Evolutionary conservation across 2,888 invertebrate genomes (phyloP).

Genomic region (Cyaniris semiargus): DNA sequence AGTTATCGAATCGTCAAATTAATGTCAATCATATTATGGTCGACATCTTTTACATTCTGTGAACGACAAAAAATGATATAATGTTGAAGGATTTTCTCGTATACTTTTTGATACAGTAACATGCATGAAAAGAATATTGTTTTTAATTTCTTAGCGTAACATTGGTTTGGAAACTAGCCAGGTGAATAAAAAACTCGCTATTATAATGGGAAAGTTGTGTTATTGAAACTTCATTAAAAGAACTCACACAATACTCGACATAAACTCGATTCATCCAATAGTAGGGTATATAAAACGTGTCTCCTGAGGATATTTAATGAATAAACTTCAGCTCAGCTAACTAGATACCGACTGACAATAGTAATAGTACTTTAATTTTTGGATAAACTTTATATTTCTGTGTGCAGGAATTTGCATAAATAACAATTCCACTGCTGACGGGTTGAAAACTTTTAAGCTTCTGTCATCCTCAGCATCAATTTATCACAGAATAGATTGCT

Average conservation of each 20-base stretch:
- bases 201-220: too few species aligned
- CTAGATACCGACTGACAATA: conserved; percentile 40
- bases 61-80: too few species aligned
- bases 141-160: too few species aligned
- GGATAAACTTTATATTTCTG: conserved; percentile 13
- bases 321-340: conserved; percentile 60
- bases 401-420: neutral
- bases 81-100: too few species aligned
- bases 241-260: neutral
- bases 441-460: neutral
- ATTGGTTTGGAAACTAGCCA: too few species aligned
- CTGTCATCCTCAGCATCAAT: neutral
- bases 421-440: neutral
- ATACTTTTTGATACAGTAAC: too few species aligned
- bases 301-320: conserved; percentile 74
- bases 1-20: conserved; percentile 36
- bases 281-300: conserved; percentile 45
- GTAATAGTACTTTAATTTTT: conserved; percentile 33
- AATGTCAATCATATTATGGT: conserved; percentile 33
- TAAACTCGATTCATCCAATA: neutral
- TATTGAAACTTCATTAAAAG: neutral
- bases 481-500: too few species aligned
- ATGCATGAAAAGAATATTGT: too few species aligned
- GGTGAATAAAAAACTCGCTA: too few species aligned
- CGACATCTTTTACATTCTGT: too few species aligned